Percentiles rank a stretch among this genome's conserved stretches.
Conservation (phyloP, 1,140 invertebrate species). For the Papilio helenus region DNA sequence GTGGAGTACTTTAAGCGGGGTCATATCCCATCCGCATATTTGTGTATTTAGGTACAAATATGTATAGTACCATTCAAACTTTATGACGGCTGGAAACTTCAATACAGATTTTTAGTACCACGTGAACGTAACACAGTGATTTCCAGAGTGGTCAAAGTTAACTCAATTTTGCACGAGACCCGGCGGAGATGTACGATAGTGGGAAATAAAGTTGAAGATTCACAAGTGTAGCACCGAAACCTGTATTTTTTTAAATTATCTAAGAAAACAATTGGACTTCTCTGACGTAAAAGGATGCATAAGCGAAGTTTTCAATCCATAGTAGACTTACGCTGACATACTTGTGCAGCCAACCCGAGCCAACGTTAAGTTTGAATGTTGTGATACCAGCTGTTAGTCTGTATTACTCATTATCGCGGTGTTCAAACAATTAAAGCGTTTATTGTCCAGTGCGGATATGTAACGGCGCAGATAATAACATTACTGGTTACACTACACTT, state of each 20-base stretch:
- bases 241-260: no score
- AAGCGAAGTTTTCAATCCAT: background rate
- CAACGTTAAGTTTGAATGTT: background rate
- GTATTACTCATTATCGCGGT: slow-evolving; percentile 30
- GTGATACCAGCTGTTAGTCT: slow-evolving; percentile 12
- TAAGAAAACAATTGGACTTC: no score
- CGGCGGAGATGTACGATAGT: no score
- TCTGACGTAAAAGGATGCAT: no score
- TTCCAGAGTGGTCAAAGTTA: background rate
- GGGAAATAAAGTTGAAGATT: no score
- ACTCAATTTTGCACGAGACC: no score
- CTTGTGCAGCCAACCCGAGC: background rate
- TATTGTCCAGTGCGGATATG: slow-evolving; percentile 29
- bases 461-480: slow-evolving; percentile 12
- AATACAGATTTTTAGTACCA: background rate
- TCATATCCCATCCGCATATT: background rate
- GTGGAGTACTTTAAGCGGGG: background rate
- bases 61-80: background rate
- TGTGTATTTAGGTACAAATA: slow-evolving; percentile 2
- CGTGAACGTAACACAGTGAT: background rate
- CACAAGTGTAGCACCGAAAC: no score
- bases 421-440: slow-evolving; percentile 32
- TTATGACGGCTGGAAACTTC: background rate
- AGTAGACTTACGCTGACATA: background rate
- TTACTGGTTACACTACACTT: background rate